A percentile compares a stretch with the other conserved stretches of the same genome.
These are phyloP conservation scores for Karalla daura DNA, from an alignment of 2,797 vertebrate genomes.

Conservation along the genomic window DNA sequence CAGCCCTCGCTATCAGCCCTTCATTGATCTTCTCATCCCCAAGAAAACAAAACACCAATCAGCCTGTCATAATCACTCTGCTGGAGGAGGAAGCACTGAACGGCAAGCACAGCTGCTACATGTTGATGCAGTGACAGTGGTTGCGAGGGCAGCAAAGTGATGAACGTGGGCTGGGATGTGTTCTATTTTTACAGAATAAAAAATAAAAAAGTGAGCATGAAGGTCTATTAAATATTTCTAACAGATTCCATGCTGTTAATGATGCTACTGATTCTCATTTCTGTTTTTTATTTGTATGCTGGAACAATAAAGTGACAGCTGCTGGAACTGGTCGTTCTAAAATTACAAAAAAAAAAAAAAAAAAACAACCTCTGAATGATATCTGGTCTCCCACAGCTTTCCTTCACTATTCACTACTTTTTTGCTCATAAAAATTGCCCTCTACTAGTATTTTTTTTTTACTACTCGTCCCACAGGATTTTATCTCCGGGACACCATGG, in stretches of 20 bases:
- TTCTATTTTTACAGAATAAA: constrained; percentile 61
- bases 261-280: constrained; percentile 66
- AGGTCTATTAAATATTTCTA: constrained; percentile 55
- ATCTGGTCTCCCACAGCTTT: constrained; percentile 65
- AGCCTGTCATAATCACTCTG: constrained; percentile 78
- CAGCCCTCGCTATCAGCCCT: constrained; percentile 64
- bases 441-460: constrained; percentile 42
- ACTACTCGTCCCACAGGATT: constrained; percentile 55
- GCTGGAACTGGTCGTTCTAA: constrained; percentile 52
- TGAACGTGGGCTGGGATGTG: constrained; percentile 31
- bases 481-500: constrained; percentile 50
- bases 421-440: constrained; percentile 57
- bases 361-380: constrained; percentile 64
- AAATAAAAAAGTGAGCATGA: constrained; percentile 26
- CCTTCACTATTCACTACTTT: constrained; percentile 62
- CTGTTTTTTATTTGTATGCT: constrained; percentile 61
- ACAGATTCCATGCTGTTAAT: constrained; percentile 59
- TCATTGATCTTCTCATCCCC: constrained; percentile 75
- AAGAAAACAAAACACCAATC: constrained; percentile 79
- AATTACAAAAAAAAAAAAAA: constrained; percentile 47
- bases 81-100: constrained; percentile 61
- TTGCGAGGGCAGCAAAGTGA: constrained; percentile 38
- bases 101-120: constrained; percentile 58
- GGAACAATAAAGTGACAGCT: constrained; percentile 72
- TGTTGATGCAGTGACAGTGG: constrained; percentile 55